Conservation (phyloP, 64 coral and sea anemone genomes). For the Montipora capricornis region DNA sequence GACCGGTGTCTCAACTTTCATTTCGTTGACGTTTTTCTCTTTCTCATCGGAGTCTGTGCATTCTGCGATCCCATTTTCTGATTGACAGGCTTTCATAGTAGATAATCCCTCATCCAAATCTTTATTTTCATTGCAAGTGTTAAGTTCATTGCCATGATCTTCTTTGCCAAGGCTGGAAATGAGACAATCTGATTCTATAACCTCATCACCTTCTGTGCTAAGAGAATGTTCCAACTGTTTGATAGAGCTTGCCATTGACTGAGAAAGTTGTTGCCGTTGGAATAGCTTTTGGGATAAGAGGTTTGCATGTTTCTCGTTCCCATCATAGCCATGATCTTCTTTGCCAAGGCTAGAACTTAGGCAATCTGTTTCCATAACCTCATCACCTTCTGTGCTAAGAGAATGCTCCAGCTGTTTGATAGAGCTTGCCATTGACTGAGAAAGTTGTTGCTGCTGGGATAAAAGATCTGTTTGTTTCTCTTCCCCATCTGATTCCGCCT, state of each 20-base stretch:
- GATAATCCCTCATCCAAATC: neutral
- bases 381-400: neutral
- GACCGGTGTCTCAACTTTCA: neutral
- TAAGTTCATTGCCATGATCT: neutral
- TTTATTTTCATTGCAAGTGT: neutral
- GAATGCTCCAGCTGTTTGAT: neutral
- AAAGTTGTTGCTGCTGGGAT: neutral
- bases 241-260: neutral
- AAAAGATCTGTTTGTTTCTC: neutral
- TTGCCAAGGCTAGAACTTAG: neutral
- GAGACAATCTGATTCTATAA: neutral
- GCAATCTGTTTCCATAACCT: neutral
- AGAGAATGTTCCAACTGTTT: neutral
- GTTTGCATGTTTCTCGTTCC: no score
- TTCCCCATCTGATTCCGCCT: neutral
- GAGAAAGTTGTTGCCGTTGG: neutral
- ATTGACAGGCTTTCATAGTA: neutral
- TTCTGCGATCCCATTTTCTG: neutral
- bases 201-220: neutral
- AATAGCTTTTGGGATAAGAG: no score
- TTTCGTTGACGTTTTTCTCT: neutral
- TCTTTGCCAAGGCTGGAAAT: neutral
- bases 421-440: neutral
- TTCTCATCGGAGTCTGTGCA: neutral
- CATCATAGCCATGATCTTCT: neutral